phyloP scores from a whole-genome alignment of 2,888 invertebrate genomes.

The Therioaphis trifolii region DNA sequence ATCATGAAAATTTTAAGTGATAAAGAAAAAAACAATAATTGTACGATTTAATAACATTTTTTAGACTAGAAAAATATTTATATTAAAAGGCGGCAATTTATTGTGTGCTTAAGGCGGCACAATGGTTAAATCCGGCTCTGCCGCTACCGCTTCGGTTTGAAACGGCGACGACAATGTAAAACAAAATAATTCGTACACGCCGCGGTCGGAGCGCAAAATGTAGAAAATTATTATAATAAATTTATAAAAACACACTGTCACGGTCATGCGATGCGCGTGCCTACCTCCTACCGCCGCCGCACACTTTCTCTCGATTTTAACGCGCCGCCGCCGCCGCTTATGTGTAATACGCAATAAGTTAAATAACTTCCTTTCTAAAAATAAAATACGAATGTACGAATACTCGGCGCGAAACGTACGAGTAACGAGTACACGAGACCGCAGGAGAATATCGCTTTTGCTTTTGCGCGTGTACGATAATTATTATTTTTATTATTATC shows the following conservation, averaged over 20 bases:
- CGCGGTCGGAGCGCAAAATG: neutral
- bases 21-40: too few species aligned
- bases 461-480: neutral
- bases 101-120: too few species aligned
- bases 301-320: constrained; percentile 55
- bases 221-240: constrained; percentile 39
- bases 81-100: too few species aligned
- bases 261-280: constrained; percentile 56
- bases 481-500: neutral
- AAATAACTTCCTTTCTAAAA: constrained; percentile 57
- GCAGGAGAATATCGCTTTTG: too few species aligned
- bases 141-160: neutral
- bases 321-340: constrained; percentile 26
- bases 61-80: too few species aligned
- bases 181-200: too few species aligned
- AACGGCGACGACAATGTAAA: neutral
- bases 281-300: neutral
- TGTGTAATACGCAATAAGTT: constrained; percentile 50
- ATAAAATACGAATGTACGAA: too few species aligned
- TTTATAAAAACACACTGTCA: constrained; percentile 54
- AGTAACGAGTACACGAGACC: too few species aligned
- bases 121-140: too few species aligned
- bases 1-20: too few species aligned
- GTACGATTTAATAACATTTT: too few species aligned
- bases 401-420: too few species aligned